phyloP scores from a whole-genome alignment of 2,113 vertebrate genomes.

The Procapra przewalskii region DNA sequence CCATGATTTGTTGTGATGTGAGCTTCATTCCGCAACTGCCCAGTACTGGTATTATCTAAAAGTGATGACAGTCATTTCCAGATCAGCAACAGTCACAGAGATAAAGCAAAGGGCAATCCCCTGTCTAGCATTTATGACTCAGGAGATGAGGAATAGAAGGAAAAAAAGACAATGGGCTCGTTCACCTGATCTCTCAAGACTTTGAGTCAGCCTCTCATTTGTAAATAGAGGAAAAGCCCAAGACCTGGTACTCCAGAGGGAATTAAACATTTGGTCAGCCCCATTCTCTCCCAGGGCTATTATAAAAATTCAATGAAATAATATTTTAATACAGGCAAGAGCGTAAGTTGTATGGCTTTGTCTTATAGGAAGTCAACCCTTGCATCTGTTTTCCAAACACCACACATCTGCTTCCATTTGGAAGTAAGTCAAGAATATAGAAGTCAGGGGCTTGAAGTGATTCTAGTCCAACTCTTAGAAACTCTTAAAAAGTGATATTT shows the following conservation, averaged over 20 bases:
- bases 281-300: not conserved
- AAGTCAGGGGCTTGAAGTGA: not conserved
- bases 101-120: not conserved
- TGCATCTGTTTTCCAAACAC: not conserved
- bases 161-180: not conserved
- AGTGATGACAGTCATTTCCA: not conserved
- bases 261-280: not conserved
- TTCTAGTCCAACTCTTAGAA: not conserved
- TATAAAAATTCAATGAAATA: not conserved
- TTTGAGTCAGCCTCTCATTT: not conserved
- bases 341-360: not conserved
- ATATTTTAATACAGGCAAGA: not conserved
- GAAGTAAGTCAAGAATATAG: not conserved
- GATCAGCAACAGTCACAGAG: not conserved
- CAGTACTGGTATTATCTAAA: not conserved
- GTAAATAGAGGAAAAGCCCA: not conserved
- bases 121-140: not conserved
- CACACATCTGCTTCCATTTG: not conserved
- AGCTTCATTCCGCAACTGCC: not conserved
- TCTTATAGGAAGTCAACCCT: not conserved
- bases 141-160: not conserved
- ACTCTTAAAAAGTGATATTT: not conserved
- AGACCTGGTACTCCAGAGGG: not conserved
- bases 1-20: not conserved
- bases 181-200: not conserved